Conservation (phyloP, 2,888 invertebrate genomes). For the Torymus auratus region DNA sequence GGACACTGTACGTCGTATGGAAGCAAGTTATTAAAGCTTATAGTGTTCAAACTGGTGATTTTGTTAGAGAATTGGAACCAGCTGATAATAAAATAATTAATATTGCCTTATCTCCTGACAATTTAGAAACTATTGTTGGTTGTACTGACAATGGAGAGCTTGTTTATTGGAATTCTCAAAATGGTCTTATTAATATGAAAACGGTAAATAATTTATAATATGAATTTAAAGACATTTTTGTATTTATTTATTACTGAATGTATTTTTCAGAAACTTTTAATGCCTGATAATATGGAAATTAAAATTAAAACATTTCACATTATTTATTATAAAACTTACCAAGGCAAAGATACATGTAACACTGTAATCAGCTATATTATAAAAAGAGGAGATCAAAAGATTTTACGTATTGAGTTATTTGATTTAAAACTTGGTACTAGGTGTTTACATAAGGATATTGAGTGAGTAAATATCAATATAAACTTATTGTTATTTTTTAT, state of each 20-base stretch:
- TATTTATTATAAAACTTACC: conserved; percentile 64
- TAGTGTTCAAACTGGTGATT: conserved; percentile 82
- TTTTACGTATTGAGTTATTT: conserved; percentile 65
- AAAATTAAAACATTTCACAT: conserved; percentile 73
- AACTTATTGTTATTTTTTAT: conserved; percentile 15
- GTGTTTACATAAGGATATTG: conserved; percentile 39
- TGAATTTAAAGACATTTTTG: not conserved
- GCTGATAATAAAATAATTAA: conserved; percentile 78
- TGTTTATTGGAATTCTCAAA: conserved; percentile 79
- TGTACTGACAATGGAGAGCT: conserved; percentile 80
- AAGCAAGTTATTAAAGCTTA: conserved; percentile 81
- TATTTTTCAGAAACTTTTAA: conserved; percentile 65
- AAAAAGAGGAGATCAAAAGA: conserved; percentile 54
- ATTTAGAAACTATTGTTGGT: conserved; percentile 77
- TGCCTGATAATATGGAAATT: conserved; percentile 55
- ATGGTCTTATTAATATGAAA: conserved; percentile 77
- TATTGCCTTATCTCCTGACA: conserved; percentile 77
- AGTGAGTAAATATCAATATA: conserved; percentile 49
- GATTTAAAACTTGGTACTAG: conserved; percentile 67
- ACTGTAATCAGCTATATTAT: conserved; percentile 67
- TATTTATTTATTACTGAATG: conserved; percentile 8
- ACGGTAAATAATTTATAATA: conserved; percentile 70
- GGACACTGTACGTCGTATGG: conserved; percentile 81
- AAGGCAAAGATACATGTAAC: conserved; percentile 62
- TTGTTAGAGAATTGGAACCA: conserved; percentile 80